Evolutionary conservation across 2,113 vertebrate genomes (phyloP).

Genomic region (Sula dactylatra): DNA sequence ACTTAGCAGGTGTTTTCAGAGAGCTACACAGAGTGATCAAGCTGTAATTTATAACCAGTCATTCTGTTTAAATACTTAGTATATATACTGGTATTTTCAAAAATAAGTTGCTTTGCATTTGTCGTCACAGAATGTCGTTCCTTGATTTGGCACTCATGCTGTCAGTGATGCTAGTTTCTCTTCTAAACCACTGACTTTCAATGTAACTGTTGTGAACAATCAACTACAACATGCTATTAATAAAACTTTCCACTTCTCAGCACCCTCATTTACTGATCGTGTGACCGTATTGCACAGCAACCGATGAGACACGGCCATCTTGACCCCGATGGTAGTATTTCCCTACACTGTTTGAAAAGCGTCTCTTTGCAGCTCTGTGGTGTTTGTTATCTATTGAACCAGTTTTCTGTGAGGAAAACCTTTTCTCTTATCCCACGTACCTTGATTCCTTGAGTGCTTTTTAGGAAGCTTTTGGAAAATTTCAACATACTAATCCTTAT

Average conservation of each 20-base stretch:
- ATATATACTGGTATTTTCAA: too few species aligned
- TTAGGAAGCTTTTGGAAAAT: not conserved
- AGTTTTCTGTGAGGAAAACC: not conserved
- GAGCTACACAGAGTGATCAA: not conserved
- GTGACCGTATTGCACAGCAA: not conserved
- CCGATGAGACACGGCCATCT: not conserved
- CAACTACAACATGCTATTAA: not conserved
- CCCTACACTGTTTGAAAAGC: not conserved
- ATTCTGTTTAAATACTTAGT: not conserved
- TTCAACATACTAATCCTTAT: not conserved
- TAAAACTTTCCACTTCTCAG: not conserved
- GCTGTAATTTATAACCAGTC: not conserved
- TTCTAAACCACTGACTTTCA: too few species aligned
- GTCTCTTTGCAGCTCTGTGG: not conserved
- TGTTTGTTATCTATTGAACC: not conserved
- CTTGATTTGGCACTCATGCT: too few species aligned
- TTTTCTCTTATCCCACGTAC: not conserved
- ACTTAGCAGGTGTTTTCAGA: not conserved
- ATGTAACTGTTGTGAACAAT: too few species aligned
- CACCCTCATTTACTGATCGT: fast-evolving
- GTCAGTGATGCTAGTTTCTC: too few species aligned
- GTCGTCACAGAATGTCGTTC: too few species aligned
- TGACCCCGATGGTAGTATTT: fast-evolving
- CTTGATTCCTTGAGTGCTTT: not conserved
- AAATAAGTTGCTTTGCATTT: too few species aligned